Conservation (phyloP, 2,113 vertebrate genomes). For the Ailurus styani region DNA sequence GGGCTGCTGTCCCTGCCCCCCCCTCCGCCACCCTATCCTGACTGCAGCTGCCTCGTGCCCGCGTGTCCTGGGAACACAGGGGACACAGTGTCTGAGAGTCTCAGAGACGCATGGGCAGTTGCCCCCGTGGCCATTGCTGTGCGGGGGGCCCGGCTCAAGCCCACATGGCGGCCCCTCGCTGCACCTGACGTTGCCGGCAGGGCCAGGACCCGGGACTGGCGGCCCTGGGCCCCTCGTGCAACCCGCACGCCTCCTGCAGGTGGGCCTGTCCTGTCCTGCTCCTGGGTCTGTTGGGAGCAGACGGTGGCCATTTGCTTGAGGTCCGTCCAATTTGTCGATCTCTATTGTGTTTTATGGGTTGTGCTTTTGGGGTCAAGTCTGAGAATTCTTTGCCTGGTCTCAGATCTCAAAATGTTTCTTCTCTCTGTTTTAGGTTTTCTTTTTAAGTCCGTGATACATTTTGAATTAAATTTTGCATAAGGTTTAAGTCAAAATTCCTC, state of each 20-base stretch:
- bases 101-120: not conserved
- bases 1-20: not conserved
- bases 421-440: not conserved
- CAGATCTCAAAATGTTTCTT: not conserved
- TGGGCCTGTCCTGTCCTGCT: not conserved
- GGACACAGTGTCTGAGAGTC: not conserved
- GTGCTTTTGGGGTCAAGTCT: not conserved
- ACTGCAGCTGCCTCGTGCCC: not conserved
- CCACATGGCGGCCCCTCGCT: not conserved
- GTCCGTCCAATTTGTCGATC: rapidly evolving
- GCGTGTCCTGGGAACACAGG: not conserved
- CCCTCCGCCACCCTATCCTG: not conserved
- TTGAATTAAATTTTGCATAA: not conserved
- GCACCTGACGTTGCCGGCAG: not conserved
- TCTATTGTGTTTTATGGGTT: not conserved
- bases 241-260: not conserved
- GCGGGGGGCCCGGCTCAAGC: not conserved
- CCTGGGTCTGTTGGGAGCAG: not conserved
- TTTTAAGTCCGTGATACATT: not conserved
- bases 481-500: not conserved
- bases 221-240: not conserved
- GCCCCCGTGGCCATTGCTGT: not conserved
- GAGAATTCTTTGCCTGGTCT: not conserved
- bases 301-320: not conserved
- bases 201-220: not conserved